A percentile compares a stretch with the other conserved stretches of the same genome.
Conservation (phyloP, 2,888 invertebrate genomes). For the Lasioglossum malachurum region DNA sequence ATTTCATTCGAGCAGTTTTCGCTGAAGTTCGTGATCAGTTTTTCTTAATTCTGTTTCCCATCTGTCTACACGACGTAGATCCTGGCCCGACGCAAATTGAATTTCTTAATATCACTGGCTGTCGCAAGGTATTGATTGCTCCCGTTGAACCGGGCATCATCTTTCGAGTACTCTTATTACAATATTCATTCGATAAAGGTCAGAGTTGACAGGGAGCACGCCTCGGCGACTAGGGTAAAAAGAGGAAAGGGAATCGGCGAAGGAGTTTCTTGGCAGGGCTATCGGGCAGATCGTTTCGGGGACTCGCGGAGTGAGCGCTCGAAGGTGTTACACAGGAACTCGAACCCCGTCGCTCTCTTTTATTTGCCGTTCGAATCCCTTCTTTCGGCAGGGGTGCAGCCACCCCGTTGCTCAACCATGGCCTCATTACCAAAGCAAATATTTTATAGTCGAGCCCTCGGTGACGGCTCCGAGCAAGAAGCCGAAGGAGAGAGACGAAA, state of each 20-base stretch:
- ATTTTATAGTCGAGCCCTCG: constrained; percentile 82
- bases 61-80: not conserved
- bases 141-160: constrained; percentile 3
- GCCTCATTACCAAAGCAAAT: constrained; percentile 85
- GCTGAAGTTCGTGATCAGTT: not conserved
- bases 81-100: not conserved
- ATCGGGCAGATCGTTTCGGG: constrained; percentile 53
- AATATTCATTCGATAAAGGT: constrained; percentile 20
- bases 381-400: constrained; percentile 61
- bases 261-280: constrained; percentile 58
- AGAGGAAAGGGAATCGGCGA: constrained; percentile 23
- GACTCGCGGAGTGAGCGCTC: constrained; percentile 51
- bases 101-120: not conserved
- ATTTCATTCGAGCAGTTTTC: not conserved
- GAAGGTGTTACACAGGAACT: constrained; percentile 79
- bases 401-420: constrained; percentile 76
- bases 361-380: constrained; percentile 82
- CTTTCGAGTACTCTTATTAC: not conserved
- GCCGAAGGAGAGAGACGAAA: constrained; percentile 46
- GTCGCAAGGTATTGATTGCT: constrained; percentile 13
- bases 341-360: constrained; percentile 73
- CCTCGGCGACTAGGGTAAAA: constrained; percentile 23
- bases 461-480: constrained; percentile 65
- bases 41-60: not conserved
- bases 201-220: constrained; percentile 1